Evolutionary conservation across 2,797 vertebrate genomes (phyloP), one percentile per base, ranked within the genome.

Genomic region (Sciaenops ocellatus): DNA sequence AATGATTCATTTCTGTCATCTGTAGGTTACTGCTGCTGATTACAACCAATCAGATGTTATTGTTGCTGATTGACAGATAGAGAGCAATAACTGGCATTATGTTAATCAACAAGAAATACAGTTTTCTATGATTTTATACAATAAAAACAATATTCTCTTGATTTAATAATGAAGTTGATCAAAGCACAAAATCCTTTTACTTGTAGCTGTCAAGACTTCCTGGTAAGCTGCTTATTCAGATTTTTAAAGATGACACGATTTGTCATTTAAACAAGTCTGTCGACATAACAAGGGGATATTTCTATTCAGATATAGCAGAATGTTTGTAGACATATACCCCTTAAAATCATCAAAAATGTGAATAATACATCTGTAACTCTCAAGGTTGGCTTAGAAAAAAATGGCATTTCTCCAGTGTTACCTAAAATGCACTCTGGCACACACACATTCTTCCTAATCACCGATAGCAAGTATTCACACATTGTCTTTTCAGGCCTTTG

Each of bases 1-100:
- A 67, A 70, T 50, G 12, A 88, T 54, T 55, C 16, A 86, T 54
- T 44, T 42, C 55, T 72, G 63, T 63, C 26, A 62, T 56, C 57
- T 69, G 41, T 30, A 46, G 44, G 22, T 73, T 3, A 74, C 52
- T 51, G 67, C 28, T 30, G 52, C 73, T 80, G 70, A 90, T 85
- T 84, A 79, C 50, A 69, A n/a, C 15, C 52, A 73, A 76, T 88
- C 67, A 80, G 42, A 68, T 86, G 44, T 59, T 42, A 57, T 17
- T 66, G 60, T 51, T 62, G 57, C 48, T 76, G 61, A 78, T 30
- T 82, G 78, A 79, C 70, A 78, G 73, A 61, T 60, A 30, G 70
- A 71, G 17, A 77, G 38, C 4, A 38, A 34, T 5, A 15, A 42
- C 28, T 70, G n/a, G 5, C 18, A 6, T 72, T 28, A 22, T 44